Base-by-base conservation (phyloP, 2,797 vertebrate genomes). In the Lophura swinhoii region DNA sequence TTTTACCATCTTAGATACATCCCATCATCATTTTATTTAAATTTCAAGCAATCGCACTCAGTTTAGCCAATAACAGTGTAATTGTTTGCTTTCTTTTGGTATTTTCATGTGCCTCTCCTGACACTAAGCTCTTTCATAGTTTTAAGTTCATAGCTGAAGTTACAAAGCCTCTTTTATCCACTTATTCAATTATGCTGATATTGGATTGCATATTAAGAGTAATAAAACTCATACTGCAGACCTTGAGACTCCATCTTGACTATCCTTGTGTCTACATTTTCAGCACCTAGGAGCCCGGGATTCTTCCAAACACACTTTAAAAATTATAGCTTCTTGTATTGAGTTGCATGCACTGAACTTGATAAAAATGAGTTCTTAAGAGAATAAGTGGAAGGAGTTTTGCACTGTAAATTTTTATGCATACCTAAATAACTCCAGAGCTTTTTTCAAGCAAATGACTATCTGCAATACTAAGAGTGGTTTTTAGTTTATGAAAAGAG, bases 181-280 rank as follows among this genome's bases (percentile, higher is more conserved):
- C 22, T 79, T 71, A 63, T 22, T 91, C 51, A 64, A 46, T 84
- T 46, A 73, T 29, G 9, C 15, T 67, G 56, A 84, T 63, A 88
- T 6, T 83, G 20, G 33, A 82, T 17, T 70, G 4, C 26, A n/a
- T 79, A 48, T 79, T 73, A 86, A 81, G 5, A 88, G 31, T 74
- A 88, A 67, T 64, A 90, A 88, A 93, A 76, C 14, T 67, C 73
- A 70, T 64, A 68, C 41, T 64, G 49, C 66, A 92, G 84, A 87
- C 69, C 64, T 29, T 73, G 48, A 77, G 75, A 64, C 81, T 87
- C 60, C 49, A n/a, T 48, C 48, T 80, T 68, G 35, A 60, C 53
- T 68, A 13, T 28, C 18, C 2, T 70, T 1, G 3, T 73, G 8
- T 21, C 60, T 93, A 24, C 11, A 18, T 77, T 94, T 94, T 68